These are phyloP conservation scores for Brachypteracias leptosomus DNA, from an alignment of 2,113 vertebrate species.

Conservation along the genomic window DNA sequence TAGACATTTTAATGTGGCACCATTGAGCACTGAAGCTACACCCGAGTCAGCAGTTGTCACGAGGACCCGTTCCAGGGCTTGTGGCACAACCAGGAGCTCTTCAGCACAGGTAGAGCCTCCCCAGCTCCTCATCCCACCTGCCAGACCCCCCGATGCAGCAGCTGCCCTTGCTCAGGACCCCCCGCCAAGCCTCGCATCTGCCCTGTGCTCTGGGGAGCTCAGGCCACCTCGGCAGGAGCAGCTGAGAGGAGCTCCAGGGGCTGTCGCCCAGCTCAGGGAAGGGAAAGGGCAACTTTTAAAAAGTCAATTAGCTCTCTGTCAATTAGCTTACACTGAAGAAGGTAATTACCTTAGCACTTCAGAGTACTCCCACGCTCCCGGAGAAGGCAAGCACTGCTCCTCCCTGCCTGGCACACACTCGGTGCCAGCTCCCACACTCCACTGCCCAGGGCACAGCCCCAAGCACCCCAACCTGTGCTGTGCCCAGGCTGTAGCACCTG, in stretches of 20 bases:
- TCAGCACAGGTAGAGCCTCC: fast-evolving
- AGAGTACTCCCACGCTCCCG: not conserved
- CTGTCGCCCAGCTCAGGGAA: not conserved
- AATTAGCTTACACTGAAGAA: not conserved
- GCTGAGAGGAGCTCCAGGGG: not conserved
- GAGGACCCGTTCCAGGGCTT: not conserved
- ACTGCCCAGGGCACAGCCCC: not conserved
- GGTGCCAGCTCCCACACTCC: fast-evolving
- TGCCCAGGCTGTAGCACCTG: no score
- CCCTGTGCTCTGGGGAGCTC: not conserved
- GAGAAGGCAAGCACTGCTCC: not conserved
- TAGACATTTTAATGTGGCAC: not conserved
- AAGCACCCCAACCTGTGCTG: fast-evolving
- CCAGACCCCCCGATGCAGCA: fast-evolving
- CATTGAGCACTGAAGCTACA: fast-evolving
- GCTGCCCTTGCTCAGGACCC: fast-evolving
- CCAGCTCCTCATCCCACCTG: fast-evolving
- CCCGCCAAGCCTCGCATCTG: not conserved
- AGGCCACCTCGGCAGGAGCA: not conserved
- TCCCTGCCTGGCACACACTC: not conserved
- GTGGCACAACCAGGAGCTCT: not conserved
- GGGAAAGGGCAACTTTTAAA: not conserved
- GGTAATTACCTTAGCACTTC: not conserved
- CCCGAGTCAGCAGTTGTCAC: not conserved
- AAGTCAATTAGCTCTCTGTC: not conserved